Conservation (phyloP, 37 sponge, comb jelly and placozoan genomes). For the Aplysina aerophoba region DNA sequence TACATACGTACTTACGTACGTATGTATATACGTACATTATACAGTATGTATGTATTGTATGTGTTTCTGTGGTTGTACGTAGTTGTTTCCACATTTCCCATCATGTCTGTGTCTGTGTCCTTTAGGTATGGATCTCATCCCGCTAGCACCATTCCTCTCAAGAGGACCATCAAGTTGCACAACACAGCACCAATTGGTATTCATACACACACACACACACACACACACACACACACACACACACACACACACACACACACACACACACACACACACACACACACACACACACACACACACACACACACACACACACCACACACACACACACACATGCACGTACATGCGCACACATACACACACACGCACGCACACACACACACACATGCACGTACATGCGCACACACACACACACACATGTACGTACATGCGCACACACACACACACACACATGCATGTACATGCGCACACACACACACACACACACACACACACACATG, state of each 20-base stretch:
- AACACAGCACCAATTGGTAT: constrained; percentile 63
- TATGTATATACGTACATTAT: no score
- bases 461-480: no score
- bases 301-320: neutral
- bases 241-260: no score
- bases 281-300: neutral
- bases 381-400: neutral
- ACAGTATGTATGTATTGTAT: neutral
- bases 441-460: neutral
- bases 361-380: neutral
- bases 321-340: neutral
- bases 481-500: no score
- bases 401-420: neutral
- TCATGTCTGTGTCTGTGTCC: neutral
- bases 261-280: no score
- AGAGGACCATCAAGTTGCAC: constrained; percentile 47
- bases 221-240: neutral
- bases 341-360: neutral
- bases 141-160: constrained; percentile 26
- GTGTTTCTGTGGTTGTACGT: neutral
- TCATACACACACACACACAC: neutral
- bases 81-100: neutral
- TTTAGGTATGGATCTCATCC: constrained; percentile 64
- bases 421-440: neutral
- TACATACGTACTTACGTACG: no score